Base-by-base conservation (phyloP, 2,888 invertebrate genomes). In the Tyria jacobaeae region DNA sequence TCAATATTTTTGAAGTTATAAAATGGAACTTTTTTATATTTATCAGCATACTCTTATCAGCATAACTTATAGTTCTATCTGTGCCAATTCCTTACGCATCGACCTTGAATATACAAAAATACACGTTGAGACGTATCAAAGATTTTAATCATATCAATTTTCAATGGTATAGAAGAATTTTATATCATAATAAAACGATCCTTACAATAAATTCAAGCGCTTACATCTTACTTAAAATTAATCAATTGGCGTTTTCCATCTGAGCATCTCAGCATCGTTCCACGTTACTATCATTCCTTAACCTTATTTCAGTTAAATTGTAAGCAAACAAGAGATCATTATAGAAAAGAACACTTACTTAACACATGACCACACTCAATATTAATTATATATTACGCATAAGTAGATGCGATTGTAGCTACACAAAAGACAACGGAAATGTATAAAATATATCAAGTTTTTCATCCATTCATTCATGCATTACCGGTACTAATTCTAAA, bases 81-180 rank as follows among this genome's bases (percentile, higher is more conserved):
- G 85, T 89, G 88, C 89, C 92, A 93, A 94, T 94, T 92, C 92
- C 92, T 87, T 87, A 84, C 81, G 91, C 92, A 90, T 93, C 87
- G 88, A 89, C 85, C 82, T 80, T 79, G 80, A 88, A 82, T 87
- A 84, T 94, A 93, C 87, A 94, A 93, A 94, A 92, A 93, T 94
- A 93, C 87, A 90, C 90, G 88, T 87, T 78, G 76, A 81, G 78
- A 89, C 89, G 87, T 87, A 89, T 89, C 76, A 68, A 85, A 81
- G 78, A 76, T 84, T 87, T 80, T 88, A 88, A 88, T 87, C 86
- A 90, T 88, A 87, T 88, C 70, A 82, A 80, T 83, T 87, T 87
- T 86, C 83, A 89, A 86, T 89, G 88, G 86, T 89, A 88, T 86
- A 85, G 80, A 80, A 81, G 81, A 86, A 82, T 82, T 76, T 74